A percentile compares a stretch with the other conserved stretches of the same genome.
Conservation (phyloP, 2,888 invertebrate genomes). For the Deladenus siricidicola region DNA sequence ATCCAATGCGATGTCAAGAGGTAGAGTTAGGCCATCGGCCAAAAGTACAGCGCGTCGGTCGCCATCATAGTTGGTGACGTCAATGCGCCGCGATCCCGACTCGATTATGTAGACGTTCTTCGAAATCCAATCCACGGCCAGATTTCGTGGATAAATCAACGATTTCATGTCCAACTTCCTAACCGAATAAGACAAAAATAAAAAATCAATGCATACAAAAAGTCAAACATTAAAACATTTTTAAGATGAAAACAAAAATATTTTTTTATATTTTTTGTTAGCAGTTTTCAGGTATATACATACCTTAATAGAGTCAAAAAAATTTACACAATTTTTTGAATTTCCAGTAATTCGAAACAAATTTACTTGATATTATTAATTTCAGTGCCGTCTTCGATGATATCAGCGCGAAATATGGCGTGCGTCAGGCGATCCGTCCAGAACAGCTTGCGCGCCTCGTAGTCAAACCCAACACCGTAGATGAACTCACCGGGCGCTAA, state of each 20-base stretch:
- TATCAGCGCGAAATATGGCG: slow-evolving; percentile 46
- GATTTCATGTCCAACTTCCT: slow-evolving; percentile 10
- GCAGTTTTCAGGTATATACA: too few relatives aligned
- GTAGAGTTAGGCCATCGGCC: slow-evolving; percentile 79
- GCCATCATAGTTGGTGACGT: slow-evolving; percentile 78
- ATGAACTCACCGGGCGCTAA: slow-evolving; percentile 52
- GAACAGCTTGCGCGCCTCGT: slow-evolving; percentile 73
- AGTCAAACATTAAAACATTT: too few relatives aligned
- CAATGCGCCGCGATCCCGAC: slow-evolving; percentile 81
- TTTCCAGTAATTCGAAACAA: neutral
- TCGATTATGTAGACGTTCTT: slow-evolving; percentile 81
- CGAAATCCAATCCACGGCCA: slow-evolving; percentile 94
- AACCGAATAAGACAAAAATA: too few relatives aligned
- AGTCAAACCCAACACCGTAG: slow-evolving; percentile 83
- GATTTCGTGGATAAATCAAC: slow-evolving; percentile 51
- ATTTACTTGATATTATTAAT: slow-evolving; percentile 43
- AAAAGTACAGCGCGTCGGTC: slow-evolving; percentile 81
- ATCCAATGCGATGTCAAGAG: slow-evolving; percentile 83
- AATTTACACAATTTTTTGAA: too few relatives aligned
- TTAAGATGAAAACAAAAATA: too few relatives aligned
- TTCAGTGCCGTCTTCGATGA: slow-evolving; percentile 33
- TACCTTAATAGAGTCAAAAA: slow-evolving; percentile 55
- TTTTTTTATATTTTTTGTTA: too few relatives aligned
- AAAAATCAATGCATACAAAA: too few relatives aligned
- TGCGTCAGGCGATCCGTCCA: slow-evolving; percentile 63